Evolutionary conservation across 2,888 invertebrate genomes (phyloP).

Genomic region (Odontocolon sp.): DNA sequence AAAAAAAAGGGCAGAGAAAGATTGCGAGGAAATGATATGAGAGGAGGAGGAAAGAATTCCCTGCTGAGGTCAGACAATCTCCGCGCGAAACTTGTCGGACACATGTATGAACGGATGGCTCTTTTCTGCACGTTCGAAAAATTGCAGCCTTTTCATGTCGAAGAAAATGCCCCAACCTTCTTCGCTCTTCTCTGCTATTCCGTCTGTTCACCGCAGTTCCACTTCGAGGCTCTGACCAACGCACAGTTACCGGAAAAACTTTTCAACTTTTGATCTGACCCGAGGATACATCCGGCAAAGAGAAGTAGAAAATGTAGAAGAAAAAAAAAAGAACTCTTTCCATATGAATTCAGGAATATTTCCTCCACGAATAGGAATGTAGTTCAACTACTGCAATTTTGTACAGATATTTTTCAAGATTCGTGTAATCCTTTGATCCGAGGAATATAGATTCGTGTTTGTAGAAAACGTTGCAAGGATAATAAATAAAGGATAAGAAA

Average conservation of each 20-base stretch:
- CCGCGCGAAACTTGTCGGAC: constrained; percentile 47
- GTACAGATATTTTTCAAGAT: too few species aligned
- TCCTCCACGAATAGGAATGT: neutral
- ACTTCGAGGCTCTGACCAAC: constrained; percentile 3
- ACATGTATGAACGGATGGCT: constrained; percentile 23
- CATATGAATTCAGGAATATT: constrained; percentile 23
- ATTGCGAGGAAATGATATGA: constrained; percentile 21
- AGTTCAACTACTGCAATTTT: constrained; percentile 23
- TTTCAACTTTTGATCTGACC: constrained; percentile 47
- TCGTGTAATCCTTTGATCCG: too few species aligned
- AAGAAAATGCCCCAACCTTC: constrained; percentile 40
- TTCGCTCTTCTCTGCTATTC: constrained; percentile 26
- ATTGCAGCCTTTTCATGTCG: constrained; percentile 55
- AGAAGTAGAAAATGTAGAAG: constrained; percentile 3
- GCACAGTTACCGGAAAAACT: constrained; percentile 43
- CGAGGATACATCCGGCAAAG: constrained; percentile 15
- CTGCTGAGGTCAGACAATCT: constrained; percentile 60
- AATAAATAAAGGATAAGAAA: too few species aligned
- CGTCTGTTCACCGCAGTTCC: constrained; percentile 27
- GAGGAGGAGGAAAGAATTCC: constrained; percentile 51
- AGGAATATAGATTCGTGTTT: too few species aligned
- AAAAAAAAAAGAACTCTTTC: constrained; percentile 17
- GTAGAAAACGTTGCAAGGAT: too few species aligned
- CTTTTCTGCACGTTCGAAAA: constrained; percentile 48
- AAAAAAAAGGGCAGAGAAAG: constrained; percentile 1